phyloP scores from a whole-genome alignment of 2,113 vertebrate species.

The Cyanoderma ruficeps region DNA sequence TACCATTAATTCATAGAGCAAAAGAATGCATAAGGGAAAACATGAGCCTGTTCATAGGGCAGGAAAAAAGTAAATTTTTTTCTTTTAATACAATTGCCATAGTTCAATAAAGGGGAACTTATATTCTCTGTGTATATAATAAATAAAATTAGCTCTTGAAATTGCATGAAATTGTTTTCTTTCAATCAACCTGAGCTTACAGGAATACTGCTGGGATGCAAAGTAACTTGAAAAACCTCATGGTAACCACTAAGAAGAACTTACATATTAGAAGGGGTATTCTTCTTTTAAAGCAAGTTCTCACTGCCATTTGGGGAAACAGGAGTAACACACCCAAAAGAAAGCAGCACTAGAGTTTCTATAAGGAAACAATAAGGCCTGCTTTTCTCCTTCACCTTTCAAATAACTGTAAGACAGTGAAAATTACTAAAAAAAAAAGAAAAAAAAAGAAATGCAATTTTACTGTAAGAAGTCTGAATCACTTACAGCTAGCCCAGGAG shows the following conservation, averaged over 20 bases:
- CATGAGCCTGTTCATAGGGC: rapidly evolving
- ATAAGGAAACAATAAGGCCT: not conserved
- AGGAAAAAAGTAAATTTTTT: not conserved
- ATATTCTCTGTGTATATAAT: not conserved
- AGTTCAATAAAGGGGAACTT: not conserved
- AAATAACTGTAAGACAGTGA: not conserved
- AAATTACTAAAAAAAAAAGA: not conserved
- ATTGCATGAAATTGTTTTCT: not conserved
- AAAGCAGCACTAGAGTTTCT: not conserved
- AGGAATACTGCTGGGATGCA: not conserved
- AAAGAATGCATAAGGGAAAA: not conserved
- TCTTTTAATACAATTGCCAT: not conserved
- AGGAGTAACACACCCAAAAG: not conserved
- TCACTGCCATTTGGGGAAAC: not conserved
- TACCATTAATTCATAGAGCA: not conserved
- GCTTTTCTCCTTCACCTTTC: constrained; percentile 1
- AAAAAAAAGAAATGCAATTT: constrained; percentile 35
- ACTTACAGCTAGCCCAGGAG: constrained; percentile 74
- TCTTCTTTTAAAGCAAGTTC: not conserved
- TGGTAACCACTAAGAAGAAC: not conserved
- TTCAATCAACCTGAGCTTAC: not conserved
- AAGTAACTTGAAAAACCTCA: not conserved
- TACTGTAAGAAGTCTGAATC: constrained; percentile 68
- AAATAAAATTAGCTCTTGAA: not conserved
- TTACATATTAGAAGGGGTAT: not conserved